Base-by-base conservation (phyloP, 1,140 invertebrate species). In the Colletes latitarsis region DNA sequence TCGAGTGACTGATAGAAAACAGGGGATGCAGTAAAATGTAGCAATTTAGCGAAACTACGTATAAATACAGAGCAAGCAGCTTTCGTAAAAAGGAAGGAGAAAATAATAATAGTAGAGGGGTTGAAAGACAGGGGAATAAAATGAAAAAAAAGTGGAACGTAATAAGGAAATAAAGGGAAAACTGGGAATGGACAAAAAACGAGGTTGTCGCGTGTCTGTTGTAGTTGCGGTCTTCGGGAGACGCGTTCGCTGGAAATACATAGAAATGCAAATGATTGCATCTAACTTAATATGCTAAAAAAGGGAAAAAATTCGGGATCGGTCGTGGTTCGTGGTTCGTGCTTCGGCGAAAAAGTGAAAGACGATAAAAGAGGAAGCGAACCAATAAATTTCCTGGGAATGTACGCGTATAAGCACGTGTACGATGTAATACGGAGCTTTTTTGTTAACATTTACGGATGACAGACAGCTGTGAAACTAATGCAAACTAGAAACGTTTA, bases 241-340 rank as follows among this genome's bases (percentile, higher is more conserved):
- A 52, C 19, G 39, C 10, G 43, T 6, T 41, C 21, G 46, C 17
- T 17, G 57, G n/a, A 68, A 71, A 52, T 72, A 77, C 79, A 77
- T 73, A 82, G 73, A 60, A 72, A 83, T 83, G 82, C 73, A 83
- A 83, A 83, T 82, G 79, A 62, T 68, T 46, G 60, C 39, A 58
- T 6, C 67, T 12, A 53, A 63, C 62, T 82, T 72, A 79, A 82
- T 83, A 82, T 82, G 79, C 73, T 62, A 6, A n/a, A 72, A 64
- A 64, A 77, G 71, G 79, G 69, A 77, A 77, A 72, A 39, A 6
- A 17, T 17, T 43, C 6, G 43, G 43, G 43, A 46, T 46, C 43
- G 21, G 5, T 30, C 30, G 30, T 8, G 70, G 39, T 12, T 8
- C 19, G 4, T 30, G 4, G 3, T 1, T 30, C 21, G 21, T 30